phyloP scores from a whole-genome alignment of 2,797 vertebrate genomes.

The Lophius americanus region DNA sequence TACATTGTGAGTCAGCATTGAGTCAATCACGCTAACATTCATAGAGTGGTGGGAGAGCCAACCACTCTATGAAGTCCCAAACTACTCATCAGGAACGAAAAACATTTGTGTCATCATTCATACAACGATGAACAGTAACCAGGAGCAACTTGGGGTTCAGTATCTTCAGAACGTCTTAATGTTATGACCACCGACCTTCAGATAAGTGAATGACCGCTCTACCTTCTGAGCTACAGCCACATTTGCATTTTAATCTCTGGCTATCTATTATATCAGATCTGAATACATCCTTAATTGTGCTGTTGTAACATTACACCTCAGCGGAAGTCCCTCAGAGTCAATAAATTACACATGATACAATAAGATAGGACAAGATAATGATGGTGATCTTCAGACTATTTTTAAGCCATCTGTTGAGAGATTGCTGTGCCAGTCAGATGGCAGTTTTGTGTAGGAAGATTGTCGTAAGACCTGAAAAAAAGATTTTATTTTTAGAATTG shows the following conservation, averaged over 20 bases:
- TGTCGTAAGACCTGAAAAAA: constrained; percentile 33
- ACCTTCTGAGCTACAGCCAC: background rate
- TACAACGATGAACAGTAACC: no score
- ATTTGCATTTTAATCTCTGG: constrained; percentile 49
- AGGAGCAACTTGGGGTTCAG: no score
- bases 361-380: constrained; percentile 33
- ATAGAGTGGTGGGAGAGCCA: no score
- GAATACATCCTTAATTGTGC: constrained; percentile 69
- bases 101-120: no score
- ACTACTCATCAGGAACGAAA: no score
- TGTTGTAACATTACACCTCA: constrained; percentile 67
- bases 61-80: no score
- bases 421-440: constrained; percentile 5
- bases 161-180: no score
- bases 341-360: constrained; percentile 61
- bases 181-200: no score
- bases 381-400: constrained; percentile 58
- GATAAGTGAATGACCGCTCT: no score
- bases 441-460: constrained; percentile 17
- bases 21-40: no score
- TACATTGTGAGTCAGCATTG: no score
- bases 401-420: constrained; percentile 44
- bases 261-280: constrained; percentile 63
- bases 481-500: constrained; percentile 48
- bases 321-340: constrained; percentile 49